Evolutionary conservation across 2,113 vertebrate species (phyloP).

Genomic region (Phoenicopterus ruber): DNA sequence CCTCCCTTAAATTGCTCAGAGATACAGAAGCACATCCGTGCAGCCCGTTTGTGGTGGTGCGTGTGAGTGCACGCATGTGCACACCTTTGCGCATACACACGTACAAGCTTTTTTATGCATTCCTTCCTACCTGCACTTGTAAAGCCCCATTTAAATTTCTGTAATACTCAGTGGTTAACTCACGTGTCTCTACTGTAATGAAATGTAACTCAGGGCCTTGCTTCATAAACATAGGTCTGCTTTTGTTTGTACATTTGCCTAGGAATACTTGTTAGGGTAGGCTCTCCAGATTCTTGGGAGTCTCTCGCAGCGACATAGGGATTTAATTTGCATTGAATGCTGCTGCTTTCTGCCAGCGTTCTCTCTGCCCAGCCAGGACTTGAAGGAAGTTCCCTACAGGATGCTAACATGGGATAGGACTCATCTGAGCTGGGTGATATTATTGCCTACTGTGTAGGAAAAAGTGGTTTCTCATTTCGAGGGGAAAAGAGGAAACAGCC

Average conservation of each 20-base stretch:
- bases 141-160: background rate
- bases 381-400: background rate
- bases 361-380: background rate
- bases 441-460: constrained; percentile 67
- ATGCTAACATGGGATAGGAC: background rate
- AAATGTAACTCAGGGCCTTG: background rate
- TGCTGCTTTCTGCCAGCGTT: background rate
- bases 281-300: background rate
- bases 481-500: constrained; percentile 7
- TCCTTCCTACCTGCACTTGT: background rate
- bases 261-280: background rate
- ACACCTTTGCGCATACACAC: accelerated
- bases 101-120: background rate
- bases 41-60: background rate
- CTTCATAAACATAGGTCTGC: background rate
- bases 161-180: background rate
- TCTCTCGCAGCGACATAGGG: background rate
- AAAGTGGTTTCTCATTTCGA: constrained; percentile 42
- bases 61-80: background rate
- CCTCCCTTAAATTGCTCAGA: background rate
- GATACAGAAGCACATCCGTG: background rate
- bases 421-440: constrained; percentile 3
- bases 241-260: background rate
- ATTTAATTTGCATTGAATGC: background rate
- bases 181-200: background rate